Evolutionary conservation across 2,888 invertebrate genomes (phyloP), one percentile per base, ranked within the genome.

Genomic region (Agelastica alni): DNA sequence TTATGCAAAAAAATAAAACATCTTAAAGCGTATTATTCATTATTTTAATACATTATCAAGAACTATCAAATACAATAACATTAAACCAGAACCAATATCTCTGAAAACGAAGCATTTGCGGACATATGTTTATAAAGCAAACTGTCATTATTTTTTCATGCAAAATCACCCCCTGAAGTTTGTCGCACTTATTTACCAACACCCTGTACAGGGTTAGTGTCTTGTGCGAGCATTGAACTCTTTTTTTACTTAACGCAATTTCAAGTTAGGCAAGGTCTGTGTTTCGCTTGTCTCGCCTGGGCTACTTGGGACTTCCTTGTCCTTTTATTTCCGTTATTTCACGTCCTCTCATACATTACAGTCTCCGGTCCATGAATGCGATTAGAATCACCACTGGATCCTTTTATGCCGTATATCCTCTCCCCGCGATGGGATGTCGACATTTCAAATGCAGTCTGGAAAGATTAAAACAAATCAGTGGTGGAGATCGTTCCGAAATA

Each of bases 321-420:
- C 54, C 54, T 58, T 51, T 58, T 42, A 58, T 54, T 51, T 54
- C 54, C 54, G 54, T 48, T 58, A 53, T 46, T 32, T 37, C 36
- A 48, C 48, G 51, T 53, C 56, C 56, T 52, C 44, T 42, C 37
- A 18, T 7, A 12, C 17, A 17, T 3, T 30, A 31, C 30, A 42
- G 20, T 48, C 48, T 31, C 20, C 17, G 17, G 16, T 41, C 31
- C 54, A 44, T 58, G 56, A 53, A 55, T 54, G 28, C 34, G 53
- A 58, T 55, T 48, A 53, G 52, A 16, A 58, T 55, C 52, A 10
- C 18, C 37, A 18, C 20, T 20, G 55, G 51, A 51, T 51, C 58
- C 55, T 58, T 49, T 58, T 49, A 41, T 55, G 48, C 46, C 22
- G 17, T 39, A 28, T 49, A 48, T 55, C 52, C 58, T 54, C 52